Conservation (phyloP, 1,140 invertebrate species). For the Pteromalus puparum region DNA sequence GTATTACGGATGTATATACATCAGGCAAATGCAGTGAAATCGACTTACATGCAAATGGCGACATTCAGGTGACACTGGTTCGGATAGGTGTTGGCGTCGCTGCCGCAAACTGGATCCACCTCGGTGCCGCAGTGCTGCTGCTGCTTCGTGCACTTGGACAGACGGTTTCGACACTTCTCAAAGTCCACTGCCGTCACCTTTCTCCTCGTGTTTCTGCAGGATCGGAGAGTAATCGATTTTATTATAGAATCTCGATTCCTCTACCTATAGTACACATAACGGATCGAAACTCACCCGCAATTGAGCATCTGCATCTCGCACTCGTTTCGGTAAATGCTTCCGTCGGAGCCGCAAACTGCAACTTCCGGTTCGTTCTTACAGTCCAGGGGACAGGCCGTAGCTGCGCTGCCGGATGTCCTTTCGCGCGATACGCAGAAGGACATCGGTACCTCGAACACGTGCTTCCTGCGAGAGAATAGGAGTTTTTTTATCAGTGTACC, state of each 20-base stretch:
- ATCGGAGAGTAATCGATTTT: not conserved
- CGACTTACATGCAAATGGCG: slow-evolving; percentile 87
- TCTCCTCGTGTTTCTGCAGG: slow-evolving; percentile 63
- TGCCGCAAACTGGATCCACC: slow-evolving; percentile 87
- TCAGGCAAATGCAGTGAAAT: not conserved
- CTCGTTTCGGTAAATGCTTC: slow-evolving; percentile 89
- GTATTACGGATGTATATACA: too few species aligned
- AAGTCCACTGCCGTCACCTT: slow-evolving; percentile 83
- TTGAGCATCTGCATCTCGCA: slow-evolving; percentile 94
- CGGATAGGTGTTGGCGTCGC: slow-evolving; percentile 87
- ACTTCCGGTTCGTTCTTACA: slow-evolving; percentile 80
- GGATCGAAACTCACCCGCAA: slow-evolving; percentile 84
- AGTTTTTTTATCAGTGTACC: not conserved
- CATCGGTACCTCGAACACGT: slow-evolving; percentile 93
- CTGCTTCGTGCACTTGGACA: slow-evolving; percentile 84
- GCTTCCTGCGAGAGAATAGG: slow-evolving; percentile 79
- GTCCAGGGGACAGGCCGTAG: slow-evolving; percentile 81
- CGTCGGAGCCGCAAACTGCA: slow-evolving; percentile 91
- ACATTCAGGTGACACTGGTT: slow-evolving; percentile 88
- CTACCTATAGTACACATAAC: not conserved
- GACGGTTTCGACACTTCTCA: slow-evolving; percentile 84
- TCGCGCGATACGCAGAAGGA: slow-evolving; percentile 90
- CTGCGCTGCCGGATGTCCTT: slow-evolving; percentile 77
- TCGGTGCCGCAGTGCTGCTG: slow-evolving; percentile 78
- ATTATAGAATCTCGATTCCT: not conserved